Evolutionary conservation across 2,888 invertebrate species (phyloP).

Genomic region (Phorcus lineatus): DNA sequence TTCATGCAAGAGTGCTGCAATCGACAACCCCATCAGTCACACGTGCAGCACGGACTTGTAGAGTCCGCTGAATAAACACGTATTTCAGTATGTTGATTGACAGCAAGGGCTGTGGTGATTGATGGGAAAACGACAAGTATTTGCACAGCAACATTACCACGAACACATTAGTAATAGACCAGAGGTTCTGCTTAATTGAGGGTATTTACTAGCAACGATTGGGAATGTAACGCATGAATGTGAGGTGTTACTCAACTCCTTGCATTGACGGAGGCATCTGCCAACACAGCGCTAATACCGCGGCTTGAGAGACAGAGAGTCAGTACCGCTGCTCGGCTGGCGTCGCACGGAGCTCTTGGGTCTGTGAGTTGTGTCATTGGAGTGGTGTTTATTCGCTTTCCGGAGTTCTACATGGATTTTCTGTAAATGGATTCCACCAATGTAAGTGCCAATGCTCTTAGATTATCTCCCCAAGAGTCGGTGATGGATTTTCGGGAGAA

Average conservation of each 20-base stretch:
- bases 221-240: neutral
- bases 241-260: slow-evolving; percentile 14
- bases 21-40: too few species aligned
- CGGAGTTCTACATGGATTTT: too few species aligned
- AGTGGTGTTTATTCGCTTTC: too few species aligned
- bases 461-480: too few species aligned
- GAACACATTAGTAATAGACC: neutral
- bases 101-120: neutral
- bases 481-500: too few species aligned
- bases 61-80: slow-evolving; percentile 13
- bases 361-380: too few species aligned
- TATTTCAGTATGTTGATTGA: slow-evolving; percentile 11
- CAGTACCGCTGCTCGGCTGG: too few species aligned
- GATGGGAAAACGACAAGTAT: slow-evolving; percentile 19
- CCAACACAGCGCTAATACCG: neutral
- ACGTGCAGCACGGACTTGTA: neutral
- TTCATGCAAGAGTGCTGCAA: too few species aligned
- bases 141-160: slow-evolving; percentile 13
- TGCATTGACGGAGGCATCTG: neutral
- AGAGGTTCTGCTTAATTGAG: neutral
- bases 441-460: too few species aligned
- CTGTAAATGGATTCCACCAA: too few species aligned
- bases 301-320: neutral
- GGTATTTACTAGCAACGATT: neutral
- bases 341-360: too few species aligned